phyloP scores from a whole-genome alignment of 2,113 vertebrate genomes.

The Circaetus cinerascens region DNA sequence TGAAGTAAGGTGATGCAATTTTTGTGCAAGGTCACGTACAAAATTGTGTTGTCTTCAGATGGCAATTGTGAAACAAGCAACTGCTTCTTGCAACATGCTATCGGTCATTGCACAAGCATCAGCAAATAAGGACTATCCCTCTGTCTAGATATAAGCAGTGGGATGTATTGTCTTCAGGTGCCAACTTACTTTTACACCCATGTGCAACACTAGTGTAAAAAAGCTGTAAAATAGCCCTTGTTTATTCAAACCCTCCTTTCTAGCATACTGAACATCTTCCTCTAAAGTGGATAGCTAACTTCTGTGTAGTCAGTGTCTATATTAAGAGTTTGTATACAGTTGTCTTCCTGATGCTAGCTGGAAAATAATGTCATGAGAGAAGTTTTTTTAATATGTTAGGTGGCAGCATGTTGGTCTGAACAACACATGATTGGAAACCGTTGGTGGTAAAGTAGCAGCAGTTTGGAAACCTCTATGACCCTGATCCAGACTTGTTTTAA shows the following conservation, averaged over 20 bases:
- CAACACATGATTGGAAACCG: not conserved
- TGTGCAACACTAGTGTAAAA: not conserved
- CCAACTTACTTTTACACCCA: not conserved
- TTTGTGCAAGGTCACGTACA: not conserved
- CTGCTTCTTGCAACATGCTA: not conserved
- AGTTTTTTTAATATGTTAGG: not conserved
- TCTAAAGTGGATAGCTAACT: not conserved
- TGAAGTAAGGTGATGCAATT: conserved; percentile 15
- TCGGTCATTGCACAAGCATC: not conserved
- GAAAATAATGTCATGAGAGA: not conserved
- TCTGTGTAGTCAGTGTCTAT: not conserved
- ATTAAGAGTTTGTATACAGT: not conserved
- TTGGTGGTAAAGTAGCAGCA: not conserved
- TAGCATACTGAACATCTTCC: not conserved
- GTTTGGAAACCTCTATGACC: not conserved
- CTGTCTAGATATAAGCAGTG: not conserved
- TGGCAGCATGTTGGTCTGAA: not conserved
- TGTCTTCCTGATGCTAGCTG: not conserved
- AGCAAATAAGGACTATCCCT: not conserved
- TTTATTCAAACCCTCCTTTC: not conserved
- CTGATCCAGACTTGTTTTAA: not conserved
- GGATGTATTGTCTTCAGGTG: not conserved
- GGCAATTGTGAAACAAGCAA: not conserved
- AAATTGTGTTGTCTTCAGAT: not conserved
- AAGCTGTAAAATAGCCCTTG: not conserved